These are phyloP conservation scores for Rhabdomys dilectus DNA, from an alignment of 2,113 vertebrate species.

Conservation along the genomic window DNA sequence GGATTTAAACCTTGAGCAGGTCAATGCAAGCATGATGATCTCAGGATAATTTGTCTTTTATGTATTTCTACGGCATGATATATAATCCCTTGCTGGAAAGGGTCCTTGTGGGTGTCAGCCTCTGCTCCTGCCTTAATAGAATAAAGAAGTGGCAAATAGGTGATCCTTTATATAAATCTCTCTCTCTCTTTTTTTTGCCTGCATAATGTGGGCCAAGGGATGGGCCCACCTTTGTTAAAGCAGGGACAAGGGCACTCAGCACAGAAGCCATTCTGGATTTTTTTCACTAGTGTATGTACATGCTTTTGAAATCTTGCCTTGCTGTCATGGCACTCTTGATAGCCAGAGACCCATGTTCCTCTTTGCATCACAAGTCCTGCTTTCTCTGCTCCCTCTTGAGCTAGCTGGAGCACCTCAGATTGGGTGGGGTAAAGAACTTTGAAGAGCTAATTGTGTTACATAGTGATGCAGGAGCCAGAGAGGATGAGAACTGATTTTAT, in stretches of 20 bases:
- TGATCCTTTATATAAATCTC: constrained; percentile 78
- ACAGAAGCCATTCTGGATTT: constrained; percentile 64
- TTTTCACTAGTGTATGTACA: constrained; percentile 14
- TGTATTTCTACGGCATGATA: constrained; percentile 84
- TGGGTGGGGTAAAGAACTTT: constrained; percentile 6
- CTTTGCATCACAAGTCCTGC: neutral
- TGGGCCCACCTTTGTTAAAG: constrained; percentile 70
- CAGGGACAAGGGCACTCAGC: constrained; percentile 64
- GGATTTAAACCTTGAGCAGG: constrained; percentile 85
- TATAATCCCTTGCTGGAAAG: constrained; percentile 82
- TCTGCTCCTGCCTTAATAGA: constrained; percentile 78
- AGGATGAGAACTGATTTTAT: neutral
- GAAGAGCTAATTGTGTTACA: neutral
- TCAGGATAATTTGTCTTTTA: constrained; percentile 85
- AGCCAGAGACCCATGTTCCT: neutral
- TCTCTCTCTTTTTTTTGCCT: constrained; percentile 75
- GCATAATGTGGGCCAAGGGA: constrained; percentile 76
- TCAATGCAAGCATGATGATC: constrained; percentile 81
- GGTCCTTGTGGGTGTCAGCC: constrained; percentile 85
- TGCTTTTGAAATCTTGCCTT: constrained; percentile 58
- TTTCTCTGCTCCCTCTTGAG: constrained; percentile 41
- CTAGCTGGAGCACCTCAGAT: neutral
- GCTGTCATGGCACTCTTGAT: neutral
- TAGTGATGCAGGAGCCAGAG: neutral
- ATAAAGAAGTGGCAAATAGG: constrained; percentile 81